Evolutionary conservation across 2,888 invertebrate species (phyloP), one percentile per base, ranked within the genome.

Genomic region (Meliscaeva auricollis): DNA sequence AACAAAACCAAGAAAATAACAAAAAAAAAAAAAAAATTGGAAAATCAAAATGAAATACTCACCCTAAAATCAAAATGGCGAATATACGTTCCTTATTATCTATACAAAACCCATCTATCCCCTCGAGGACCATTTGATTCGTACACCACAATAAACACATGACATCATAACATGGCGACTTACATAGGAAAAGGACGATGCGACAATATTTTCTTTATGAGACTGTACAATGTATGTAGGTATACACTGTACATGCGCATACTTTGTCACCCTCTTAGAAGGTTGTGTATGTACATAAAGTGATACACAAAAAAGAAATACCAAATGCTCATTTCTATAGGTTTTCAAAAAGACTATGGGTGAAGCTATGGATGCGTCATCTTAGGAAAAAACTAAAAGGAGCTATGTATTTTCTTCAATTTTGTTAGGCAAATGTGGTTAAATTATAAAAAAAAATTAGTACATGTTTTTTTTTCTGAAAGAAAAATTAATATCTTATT

Each of bases 191-290:
- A 75, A 84, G 74, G 83, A 84, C 83, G 83, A 84, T 84, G 83
- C 79, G 83, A 84, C 83, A 79, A 60, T 84, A 79, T 84, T n/a
- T n/a, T 78, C 69, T 52, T 58, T 58, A 58, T 38, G 35, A 58
- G 58, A 58, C 58, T 58, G 58, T 58, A 56, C 54, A 32, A 2
- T 46, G 15, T 17, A 46, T 17, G 17, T 17, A 54, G 8, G 17
- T 56, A 56, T 56, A 48, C 70, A 17, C 62, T 60, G 83, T 84
- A 72, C 83, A 84, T 84, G 83, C 83, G 83, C 83, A 79, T 79
- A 79, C 83, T 79, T 84, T 84, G 79, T 84, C 79, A 75, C 83
- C 74, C 83, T 78, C 78, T 72, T 70, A 84, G 82, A 69, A 54
- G 66, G 30, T 64, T 74, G 2, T 50, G 11, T 38, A 60, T 20